These are phyloP conservation scores for Hafferia zeledoni DNA, from an alignment of 2,797 vertebrate species.

Conservation along the genomic window DNA sequence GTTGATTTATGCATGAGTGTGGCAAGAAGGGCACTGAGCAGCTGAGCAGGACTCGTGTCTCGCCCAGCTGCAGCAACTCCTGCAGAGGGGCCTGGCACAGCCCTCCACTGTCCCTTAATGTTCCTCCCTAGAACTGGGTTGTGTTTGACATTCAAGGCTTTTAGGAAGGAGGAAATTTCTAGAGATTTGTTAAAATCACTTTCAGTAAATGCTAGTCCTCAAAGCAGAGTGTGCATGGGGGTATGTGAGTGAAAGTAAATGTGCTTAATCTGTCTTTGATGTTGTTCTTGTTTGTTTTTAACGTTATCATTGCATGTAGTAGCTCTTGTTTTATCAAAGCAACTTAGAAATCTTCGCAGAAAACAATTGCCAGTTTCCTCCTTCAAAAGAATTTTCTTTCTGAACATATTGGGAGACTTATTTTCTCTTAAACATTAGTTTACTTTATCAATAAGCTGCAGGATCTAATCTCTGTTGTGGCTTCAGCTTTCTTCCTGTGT, in stretches of 20 bases:
- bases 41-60: not conserved
- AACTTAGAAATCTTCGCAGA: not conserved
- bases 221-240: not conserved
- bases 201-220: not conserved
- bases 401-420: not conserved
- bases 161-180: not conserved
- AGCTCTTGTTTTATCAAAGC: not conserved
- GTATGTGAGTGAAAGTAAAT: not conserved
- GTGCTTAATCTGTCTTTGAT: not conserved
- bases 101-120: not conserved
- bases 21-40: not conserved
- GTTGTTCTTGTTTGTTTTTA: constrained; percentile 4
- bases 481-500: not conserved
- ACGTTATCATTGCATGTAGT: not conserved
- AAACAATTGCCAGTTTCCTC: not conserved
- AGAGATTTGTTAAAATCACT: not conserved
- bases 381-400: not conserved
- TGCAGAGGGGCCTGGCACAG: not conserved
- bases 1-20: not conserved
- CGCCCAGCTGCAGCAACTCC: not conserved
- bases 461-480: not conserved
- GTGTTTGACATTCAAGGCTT: not conserved
- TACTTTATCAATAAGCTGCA: not conserved
- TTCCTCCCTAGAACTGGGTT: not conserved
- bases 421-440: not conserved